A percentile compares a stretch with the other conserved stretches of the same genome.
Evolutionary conservation across 2,888 invertebrate species (phyloP).

Genomic region (Synanthedon tipuliformis): DNA sequence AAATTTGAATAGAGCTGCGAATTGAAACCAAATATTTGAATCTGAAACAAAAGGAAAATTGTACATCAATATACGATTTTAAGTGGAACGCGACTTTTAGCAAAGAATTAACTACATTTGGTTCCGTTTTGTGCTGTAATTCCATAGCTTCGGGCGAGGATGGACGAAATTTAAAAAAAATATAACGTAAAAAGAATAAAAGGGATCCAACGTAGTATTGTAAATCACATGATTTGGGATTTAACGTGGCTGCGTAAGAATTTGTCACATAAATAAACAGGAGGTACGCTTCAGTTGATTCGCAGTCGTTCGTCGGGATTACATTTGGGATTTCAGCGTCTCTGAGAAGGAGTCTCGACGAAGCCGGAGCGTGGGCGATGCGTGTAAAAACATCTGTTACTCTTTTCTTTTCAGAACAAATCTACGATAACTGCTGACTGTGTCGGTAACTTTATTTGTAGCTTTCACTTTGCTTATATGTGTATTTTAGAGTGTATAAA

Average conservation of each 20-base stretch:
- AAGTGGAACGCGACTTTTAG: slow-evolving; percentile 2
- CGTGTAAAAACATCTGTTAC: slow-evolving; percentile 66
- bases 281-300: slow-evolving; percentile 52
- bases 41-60: slow-evolving; percentile 74
- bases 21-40: slow-evolving; percentile 98
- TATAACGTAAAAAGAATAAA: slow-evolving; percentile 14
- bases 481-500: no score
- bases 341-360: slow-evolving; percentile 17
- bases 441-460: background rate
- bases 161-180: slow-evolving; percentile 2
- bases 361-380: slow-evolving; percentile 19
- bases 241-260: slow-evolving; percentile 54
- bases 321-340: slow-evolving; percentile 57
- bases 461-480: background rate
- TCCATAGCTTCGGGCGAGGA: background rate
- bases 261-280: slow-evolving; percentile 68
- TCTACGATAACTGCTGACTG: background rate
- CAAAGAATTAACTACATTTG: slow-evolving; percentile 2
- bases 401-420: slow-evolving; percentile 43
- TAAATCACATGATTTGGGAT: slow-evolving; percentile 42
- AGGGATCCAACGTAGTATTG: slow-evolving; percentile 27
- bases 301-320: slow-evolving; percentile 57
- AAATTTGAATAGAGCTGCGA: slow-evolving; percentile 97
- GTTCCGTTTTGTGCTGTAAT: background rate
- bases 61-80: slow-evolving; percentile 6